Base-by-base conservation (phyloP, 2,888 invertebrate species). In the Euproctis similis region DNA sequence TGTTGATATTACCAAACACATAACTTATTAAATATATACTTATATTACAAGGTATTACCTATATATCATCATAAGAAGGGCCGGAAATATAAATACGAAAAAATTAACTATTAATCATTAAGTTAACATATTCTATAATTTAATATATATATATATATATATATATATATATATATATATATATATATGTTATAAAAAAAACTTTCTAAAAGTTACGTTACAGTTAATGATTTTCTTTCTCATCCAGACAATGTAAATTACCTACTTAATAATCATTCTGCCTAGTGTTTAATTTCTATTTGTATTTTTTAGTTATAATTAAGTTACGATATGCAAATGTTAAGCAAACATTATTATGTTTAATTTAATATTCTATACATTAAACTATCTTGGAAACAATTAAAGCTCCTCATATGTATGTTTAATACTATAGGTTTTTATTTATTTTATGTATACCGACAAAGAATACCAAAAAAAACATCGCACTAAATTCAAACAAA, bases 271-370 rank as follows among this genome's bases (percentile, higher is more conserved):
- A n/a, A n/a, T 29, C 18, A 29, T 22, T 29, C 22, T 8, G 19
- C 18, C 12, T 26, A 23, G 22, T 28, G 29, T 32, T 32, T 20
- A 12, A 31, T 37, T 24, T 36, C 20, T 28, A 37, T 32, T 28
- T 33, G 36, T 25, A 17, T 30, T 25, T 26, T 24, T 28, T 28
- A 19, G 12, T 35, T 35, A n/a, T 26, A 28, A 28, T 26, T 28
- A 19, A 26, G 18, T 28, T 31, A 30, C 31, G 21, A 28, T 30
- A 31, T 35, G 35, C 25, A 31, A 31, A 35, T 31, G 22, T 31
- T 28, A 25, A 28, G 4, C 34, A 19, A 35, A 35, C 22, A 32
- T 26, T 12, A 13, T 30, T 22, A 28, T 21, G 31, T 35, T 25
- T 31, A 25, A 22, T 28, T 30, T 22, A 33, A 14, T 25, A 25